phyloP scores from a whole-genome alignment of 2,888 invertebrate species.

The Ectropis crepuscularia region DNA sequence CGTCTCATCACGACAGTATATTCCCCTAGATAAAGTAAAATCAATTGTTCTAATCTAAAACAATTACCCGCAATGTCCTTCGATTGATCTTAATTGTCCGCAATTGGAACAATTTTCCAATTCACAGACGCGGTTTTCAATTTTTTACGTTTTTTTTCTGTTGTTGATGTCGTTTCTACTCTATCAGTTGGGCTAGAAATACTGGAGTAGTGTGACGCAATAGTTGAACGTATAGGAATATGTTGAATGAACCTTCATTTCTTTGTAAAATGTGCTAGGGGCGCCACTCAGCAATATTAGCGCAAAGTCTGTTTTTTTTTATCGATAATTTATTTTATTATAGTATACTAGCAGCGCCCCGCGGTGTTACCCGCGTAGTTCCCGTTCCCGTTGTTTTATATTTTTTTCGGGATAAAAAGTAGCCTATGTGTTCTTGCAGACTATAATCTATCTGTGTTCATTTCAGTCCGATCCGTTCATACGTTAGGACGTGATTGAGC shows the following conservation, averaged over 20 bases:
- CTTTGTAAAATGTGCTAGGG: too few relatives aligned
- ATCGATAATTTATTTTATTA: too few relatives aligned
- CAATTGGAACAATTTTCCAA: slow-evolving; percentile 60
- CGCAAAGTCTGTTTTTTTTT: background rate
- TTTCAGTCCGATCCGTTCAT: too few relatives aligned
- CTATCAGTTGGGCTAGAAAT: background rate
- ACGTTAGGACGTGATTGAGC: too few relatives aligned
- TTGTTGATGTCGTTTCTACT: background rate
- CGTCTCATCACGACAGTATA: background rate
- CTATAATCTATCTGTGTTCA: too few relatives aligned
- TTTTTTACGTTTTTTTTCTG: slow-evolving; percentile 25
- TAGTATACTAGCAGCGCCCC: too few relatives aligned
- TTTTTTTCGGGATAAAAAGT: too few relatives aligned
- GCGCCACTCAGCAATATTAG: background rate
- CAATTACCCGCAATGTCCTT: slow-evolving; percentile 50
- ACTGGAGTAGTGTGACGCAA: background rate
- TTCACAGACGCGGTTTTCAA: slow-evolving; percentile 48
- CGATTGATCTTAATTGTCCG: slow-evolving; percentile 53
- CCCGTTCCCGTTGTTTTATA: too few relatives aligned
- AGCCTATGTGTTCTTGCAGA: too few relatives aligned
- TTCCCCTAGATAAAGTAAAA: slow-evolving; percentile 31
- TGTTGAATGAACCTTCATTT: background rate
- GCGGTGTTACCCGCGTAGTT: too few relatives aligned
- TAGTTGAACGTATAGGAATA: background rate
- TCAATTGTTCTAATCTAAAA: slow-evolving; percentile 41